These are phyloP conservation scores for Diabrotica virgifera DNA, from an alignment of 1,140 invertebrate species.

Conservation along the genomic window DNA sequence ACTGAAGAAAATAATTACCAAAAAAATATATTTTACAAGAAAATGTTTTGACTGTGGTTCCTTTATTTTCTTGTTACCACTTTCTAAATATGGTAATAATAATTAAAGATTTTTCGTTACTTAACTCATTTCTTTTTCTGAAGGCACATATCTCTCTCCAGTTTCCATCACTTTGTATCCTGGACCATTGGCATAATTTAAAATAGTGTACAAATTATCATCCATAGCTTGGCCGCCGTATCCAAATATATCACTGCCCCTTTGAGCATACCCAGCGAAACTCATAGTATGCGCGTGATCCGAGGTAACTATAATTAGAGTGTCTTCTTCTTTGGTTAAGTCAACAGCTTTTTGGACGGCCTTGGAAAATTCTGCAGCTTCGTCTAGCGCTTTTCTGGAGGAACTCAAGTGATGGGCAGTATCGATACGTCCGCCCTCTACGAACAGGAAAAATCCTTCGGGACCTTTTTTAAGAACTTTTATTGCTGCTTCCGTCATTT, in stretches of 20 bases:
- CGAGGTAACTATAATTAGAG: conserved; percentile 63
- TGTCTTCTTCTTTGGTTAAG: conserved; percentile 52
- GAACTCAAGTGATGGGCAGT: conserved; percentile 67
- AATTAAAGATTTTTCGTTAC: no score
- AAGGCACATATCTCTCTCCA: conserved; percentile 45
- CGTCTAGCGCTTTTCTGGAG: conserved; percentile 63
- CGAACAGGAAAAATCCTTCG: conserved; percentile 69
- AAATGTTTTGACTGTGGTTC: no score
- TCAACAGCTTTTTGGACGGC: conserved; percentile 59
- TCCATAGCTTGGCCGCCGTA: conserved; percentile 44
- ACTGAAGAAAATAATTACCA: no score
- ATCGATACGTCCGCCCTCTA: conserved; percentile 73
- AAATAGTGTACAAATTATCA: conserved; percentile 63
- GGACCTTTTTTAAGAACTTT: conserved; percentile 65
- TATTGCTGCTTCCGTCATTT: conserved; percentile 81
- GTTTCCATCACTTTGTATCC: conserved; percentile 49
- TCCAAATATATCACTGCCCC: conserved; percentile 68
- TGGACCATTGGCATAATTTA: conserved; percentile 75
- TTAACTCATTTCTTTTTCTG: conserved; percentile 48
- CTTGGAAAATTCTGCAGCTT: conserved; percentile 67
- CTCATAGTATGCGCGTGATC: conserved; percentile 68
- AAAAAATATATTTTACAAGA: no score
- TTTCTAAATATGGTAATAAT: no score
- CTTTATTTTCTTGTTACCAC: no score
- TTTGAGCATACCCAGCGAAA: conserved; percentile 61